Evolutionary conservation across 2,113 vertebrate genomes (phyloP).

Genomic region (Mus pahari): DNA sequence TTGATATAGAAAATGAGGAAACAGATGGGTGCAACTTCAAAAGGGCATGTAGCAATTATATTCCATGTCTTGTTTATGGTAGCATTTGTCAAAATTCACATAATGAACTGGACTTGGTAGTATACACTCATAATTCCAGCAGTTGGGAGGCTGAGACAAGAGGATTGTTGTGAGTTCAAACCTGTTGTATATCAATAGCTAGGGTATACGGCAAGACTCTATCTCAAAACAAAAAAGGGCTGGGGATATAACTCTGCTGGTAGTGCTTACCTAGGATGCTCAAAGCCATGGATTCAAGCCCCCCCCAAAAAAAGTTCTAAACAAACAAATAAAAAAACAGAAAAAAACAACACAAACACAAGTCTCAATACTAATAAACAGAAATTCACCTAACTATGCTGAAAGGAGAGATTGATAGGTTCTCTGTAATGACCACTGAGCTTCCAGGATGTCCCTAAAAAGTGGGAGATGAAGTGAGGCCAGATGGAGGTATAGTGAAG

Average conservation of each 20-base stretch:
- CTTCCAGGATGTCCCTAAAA: background rate
- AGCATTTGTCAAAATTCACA: background rate
- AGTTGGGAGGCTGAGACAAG: background rate
- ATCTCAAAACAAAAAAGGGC: background rate
- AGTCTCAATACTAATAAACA: background rate
- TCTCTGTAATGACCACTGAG: background rate
- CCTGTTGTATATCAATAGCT: background rate
- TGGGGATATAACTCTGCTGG: background rate
- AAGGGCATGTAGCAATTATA: background rate
- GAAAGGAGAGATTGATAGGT: background rate
- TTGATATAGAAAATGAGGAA: background rate
- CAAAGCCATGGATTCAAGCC: background rate
- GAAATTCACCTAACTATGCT: background rate
- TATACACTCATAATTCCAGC: background rate
- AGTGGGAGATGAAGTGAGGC: background rate
- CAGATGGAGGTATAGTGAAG: fast-evolving
- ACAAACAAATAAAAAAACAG: background rate
- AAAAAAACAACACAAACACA: background rate
- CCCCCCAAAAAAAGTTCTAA: background rate
- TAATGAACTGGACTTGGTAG: background rate
- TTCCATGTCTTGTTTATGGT: background rate
- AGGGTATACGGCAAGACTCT: background rate
- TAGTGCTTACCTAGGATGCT: background rate
- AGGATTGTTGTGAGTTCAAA: background rate
- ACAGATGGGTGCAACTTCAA: background rate